A percentile compares a stretch with the other conserved stretches of the same genome.
Conservation (phyloP, 2,797 vertebrate genomes). For the Paramormyrops hopkinsi region DNA sequence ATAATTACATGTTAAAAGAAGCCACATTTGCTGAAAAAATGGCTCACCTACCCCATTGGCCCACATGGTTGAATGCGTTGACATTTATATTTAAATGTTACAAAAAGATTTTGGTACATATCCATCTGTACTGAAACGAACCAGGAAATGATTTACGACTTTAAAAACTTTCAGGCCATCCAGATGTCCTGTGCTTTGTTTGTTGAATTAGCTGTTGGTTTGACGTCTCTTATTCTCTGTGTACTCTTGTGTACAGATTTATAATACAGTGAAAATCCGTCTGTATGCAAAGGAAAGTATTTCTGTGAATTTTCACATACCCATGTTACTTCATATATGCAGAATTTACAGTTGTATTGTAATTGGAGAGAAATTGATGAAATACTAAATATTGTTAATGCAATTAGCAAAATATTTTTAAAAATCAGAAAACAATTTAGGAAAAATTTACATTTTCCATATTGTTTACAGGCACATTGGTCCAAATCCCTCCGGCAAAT, state of each 20-base stretch:
- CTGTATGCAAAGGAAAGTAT: background rate
- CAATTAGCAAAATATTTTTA: background rate
- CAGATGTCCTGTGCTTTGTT: background rate
- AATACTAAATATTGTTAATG: background rate
- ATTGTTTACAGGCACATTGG: background rate
- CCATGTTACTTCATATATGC: background rate
- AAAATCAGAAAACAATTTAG: background rate
- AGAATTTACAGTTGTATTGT: background rate
- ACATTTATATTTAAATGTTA: slow-evolving; percentile 26
- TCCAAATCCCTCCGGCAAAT: background rate
- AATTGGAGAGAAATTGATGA: background rate
- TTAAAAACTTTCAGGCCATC: background rate
- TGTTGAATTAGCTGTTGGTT: background rate
- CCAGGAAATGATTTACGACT: background rate
- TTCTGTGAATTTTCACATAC: background rate
- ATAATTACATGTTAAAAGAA: slow-evolving; percentile 12
- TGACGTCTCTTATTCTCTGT: background rate
- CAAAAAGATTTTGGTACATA: slow-evolving; percentile 11
- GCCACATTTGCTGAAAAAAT: slow-evolving; percentile 4
- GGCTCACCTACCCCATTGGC: slow-evolving; percentile 4
- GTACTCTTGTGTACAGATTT: background rate
- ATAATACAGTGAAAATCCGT: background rate
- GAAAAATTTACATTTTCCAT: background rate
- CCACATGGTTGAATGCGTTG: slow-evolving; percentile 14
- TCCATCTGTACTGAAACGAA: background rate